phyloP scores from a whole-genome alignment of 2,888 invertebrate species.

The Elmis aenea region DNA sequence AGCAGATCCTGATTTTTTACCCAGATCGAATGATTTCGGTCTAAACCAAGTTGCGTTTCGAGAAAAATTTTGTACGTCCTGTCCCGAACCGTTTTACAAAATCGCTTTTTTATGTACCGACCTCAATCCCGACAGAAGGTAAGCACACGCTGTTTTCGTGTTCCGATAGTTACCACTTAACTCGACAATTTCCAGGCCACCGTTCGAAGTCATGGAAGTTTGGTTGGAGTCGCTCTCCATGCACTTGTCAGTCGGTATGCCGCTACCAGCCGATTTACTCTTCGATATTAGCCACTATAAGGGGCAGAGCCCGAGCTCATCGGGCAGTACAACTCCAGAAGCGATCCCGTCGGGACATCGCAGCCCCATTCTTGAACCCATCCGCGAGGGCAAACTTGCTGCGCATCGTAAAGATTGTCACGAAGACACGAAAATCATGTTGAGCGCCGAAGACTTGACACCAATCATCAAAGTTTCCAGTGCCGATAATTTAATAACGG shows the following conservation, averaged over 20 bases:
- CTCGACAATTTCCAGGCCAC: too few relatives aligned
- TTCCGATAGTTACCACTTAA: background rate
- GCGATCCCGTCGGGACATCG: conserved; percentile 46
- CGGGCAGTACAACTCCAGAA: conserved; percentile 58
- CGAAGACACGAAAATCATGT: conserved; percentile 17
- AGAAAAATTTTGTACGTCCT: conserved; percentile 77
- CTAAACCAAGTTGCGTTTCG: conserved; percentile 80
- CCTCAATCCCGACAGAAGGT: conserved; percentile 85
- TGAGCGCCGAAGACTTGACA: conserved; percentile 31
- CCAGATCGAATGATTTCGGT: conserved; percentile 87
- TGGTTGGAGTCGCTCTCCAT: conserved; percentile 79
- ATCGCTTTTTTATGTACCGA: conserved; percentile 88
- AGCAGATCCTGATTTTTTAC: conserved; percentile 91
- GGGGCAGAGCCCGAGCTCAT: conserved; percentile 54
- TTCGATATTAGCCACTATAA: conserved; percentile 71
- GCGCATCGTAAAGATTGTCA: conserved; percentile 4
- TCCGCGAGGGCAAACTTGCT: conserved; percentile 49
- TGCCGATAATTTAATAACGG: conserved; percentile 28
- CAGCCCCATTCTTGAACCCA: conserved; percentile 51
- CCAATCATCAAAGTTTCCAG: conserved; percentile 34
- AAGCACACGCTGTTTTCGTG: conserved; percentile 17
- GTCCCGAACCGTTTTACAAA: conserved; percentile 83
- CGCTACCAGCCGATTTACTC: conserved; percentile 62
- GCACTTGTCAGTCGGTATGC: conserved; percentile 61
- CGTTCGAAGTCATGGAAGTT: conserved; percentile 84